Conservation (phyloP, 2,888 invertebrate genomes). For the Campoletis raptor region DNA sequence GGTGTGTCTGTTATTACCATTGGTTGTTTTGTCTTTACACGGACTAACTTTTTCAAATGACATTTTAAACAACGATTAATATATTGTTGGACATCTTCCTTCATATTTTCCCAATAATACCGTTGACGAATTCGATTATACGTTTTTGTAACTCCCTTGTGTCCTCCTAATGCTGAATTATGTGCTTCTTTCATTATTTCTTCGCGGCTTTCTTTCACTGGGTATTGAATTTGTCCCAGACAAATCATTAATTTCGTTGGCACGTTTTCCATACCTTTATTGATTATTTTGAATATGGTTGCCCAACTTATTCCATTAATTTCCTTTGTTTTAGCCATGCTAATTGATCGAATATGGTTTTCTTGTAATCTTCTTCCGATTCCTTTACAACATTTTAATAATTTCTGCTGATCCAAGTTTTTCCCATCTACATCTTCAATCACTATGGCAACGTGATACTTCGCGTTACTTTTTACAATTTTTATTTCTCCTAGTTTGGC, state of each 20-base stretch:
- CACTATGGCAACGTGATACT: neutral
- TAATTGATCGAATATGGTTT: neutral
- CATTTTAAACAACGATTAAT: neutral
- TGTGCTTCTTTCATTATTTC: neutral
- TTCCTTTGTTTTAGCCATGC: constrained; percentile 25
- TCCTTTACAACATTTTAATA: neutral
- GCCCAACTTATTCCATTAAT: constrained; percentile 41
- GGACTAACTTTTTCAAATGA: neutral
- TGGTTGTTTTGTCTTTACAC: neutral
- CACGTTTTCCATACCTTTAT: neutral
- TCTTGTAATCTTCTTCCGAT: neutral
- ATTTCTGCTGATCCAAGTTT: neutral
- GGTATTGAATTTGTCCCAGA: neutral
- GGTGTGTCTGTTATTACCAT: constrained; percentile 34
- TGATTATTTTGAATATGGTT: neutral
- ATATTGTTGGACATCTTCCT: neutral
- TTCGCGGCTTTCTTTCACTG: neutral
- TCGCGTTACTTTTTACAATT: neutral
- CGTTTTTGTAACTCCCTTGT: neutral
- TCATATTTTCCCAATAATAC: constrained; percentile 6
- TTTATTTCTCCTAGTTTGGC: neutral
- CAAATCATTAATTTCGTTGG: neutral
- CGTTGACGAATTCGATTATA: neutral
- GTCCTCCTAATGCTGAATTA: neutral
- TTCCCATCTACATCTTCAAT: neutral